Percentiles rank a stretch among this genome's conserved stretches.
Evolutionary conservation across 2,888 invertebrate genomes (phyloP).

Genomic region (Carcina quercana): DNA sequence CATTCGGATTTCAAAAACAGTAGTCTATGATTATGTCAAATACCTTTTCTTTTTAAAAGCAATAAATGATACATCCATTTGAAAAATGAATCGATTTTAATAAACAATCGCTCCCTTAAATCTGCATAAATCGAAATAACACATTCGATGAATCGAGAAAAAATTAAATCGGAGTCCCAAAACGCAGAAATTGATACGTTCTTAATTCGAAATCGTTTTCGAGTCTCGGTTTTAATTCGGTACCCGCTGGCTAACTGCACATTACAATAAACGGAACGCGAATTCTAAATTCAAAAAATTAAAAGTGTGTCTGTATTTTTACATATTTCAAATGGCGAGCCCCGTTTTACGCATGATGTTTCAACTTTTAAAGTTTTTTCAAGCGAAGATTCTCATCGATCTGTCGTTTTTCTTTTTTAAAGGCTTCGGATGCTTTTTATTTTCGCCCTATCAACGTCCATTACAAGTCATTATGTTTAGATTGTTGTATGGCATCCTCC

Average conservation of each 20-base stretch:
- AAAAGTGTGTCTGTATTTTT: slow-evolving; percentile 7
- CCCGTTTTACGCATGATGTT: slow-evolving; percentile 30
- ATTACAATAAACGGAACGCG: slow-evolving; percentile 41
- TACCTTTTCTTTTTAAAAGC: slow-evolving; percentile 24
- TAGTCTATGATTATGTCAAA: slow-evolving; percentile 34
- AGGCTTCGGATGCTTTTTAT: slow-evolving; percentile 30
- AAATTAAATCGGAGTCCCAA: slow-evolving; percentile 28
- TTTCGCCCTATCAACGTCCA: slow-evolving; percentile 47
- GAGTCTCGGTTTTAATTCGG: slow-evolving; percentile 30
- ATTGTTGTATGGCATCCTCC: slow-evolving; percentile 46
- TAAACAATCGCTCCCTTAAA: slow-evolving; percentile 26
- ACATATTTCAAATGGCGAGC: slow-evolving; percentile 14
- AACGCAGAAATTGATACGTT: slow-evolving; percentile 45
- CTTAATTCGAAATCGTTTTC: slow-evolving; percentile 46
- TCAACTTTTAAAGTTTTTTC: too few species aligned
- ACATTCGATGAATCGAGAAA: slow-evolving; percentile 18
- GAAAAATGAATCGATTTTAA: slow-evolving; percentile 28
- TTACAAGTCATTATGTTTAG: slow-evolving; percentile 58
- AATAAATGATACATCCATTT: slow-evolving; percentile 26
- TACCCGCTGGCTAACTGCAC: slow-evolving; percentile 23
- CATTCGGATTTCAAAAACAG: slow-evolving; percentile 30
- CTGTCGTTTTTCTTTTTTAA: slow-evolving; percentile 18
- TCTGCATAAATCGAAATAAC: slow-evolving; percentile 30
- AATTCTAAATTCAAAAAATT: slow-evolving; percentile 19
- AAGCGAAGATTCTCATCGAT: slow-evolving; percentile 20